Evolutionary conservation across 2,797 vertebrate species (phyloP), one percentile per base, ranked within the genome.

Genomic region (Thunnus albacares): DNA sequence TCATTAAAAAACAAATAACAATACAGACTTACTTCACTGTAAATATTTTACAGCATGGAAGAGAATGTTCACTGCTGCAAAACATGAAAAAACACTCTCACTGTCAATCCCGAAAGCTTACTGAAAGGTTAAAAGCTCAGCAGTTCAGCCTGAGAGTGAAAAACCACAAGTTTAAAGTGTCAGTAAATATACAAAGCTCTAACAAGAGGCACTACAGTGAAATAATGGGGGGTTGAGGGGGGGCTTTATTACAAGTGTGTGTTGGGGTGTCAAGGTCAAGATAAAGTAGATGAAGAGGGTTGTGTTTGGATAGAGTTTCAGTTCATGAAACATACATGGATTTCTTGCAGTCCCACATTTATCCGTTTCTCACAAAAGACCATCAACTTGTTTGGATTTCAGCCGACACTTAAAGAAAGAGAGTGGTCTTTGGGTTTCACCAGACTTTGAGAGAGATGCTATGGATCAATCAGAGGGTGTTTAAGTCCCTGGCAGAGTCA

Each of bases 401-500:
- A 68, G 61, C 52, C 26, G 14, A 22, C 17, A 68, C 59, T 75
- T 59, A 67, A 12, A 75, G 17, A 62, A 33, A 64, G 17, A 35
- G 30, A 69, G 26, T 15, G 52, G 30, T 72, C 26, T 72, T 69
- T 55, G 22, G 43, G 65, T 71, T 85, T 51, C 24, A 62, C 28
- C 45, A 64, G 59, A 47, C 55, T 2, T 45, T 47, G 33, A 72
- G 64, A 67, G 74, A 74, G 70, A 90, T 79, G 59, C 69, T 35
- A 57, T 15, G 28, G 75, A 89, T 89, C 88, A 90, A 89, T 93
- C 84, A 81, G 56, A 45, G 69, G 82, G 60, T 82, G 81, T 84
- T 86, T 78, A 81, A 86, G 61, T 87, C 77, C 52, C 83, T 89
- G 87, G 83, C 82, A 89, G 80, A 86, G 80, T 84, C 83, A 28